phyloP scores from a whole-genome alignment of 2,113 vertebrate species.

The Entelurus aequoreus region DNA sequence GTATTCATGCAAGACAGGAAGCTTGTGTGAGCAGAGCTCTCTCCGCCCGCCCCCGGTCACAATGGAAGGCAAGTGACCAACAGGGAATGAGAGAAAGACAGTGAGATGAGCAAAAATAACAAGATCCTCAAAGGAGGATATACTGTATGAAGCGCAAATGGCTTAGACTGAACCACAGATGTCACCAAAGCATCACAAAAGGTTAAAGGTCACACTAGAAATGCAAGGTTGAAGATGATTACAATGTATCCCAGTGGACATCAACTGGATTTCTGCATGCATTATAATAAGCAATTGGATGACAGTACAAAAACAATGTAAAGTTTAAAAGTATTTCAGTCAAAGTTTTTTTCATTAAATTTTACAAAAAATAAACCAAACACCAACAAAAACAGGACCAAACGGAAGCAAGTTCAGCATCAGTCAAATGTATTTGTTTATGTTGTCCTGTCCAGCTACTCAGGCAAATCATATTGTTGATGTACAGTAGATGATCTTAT shows the following conservation, averaged over 20 bases:
- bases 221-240: neutral
- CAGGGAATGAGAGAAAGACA: constrained; percentile 73
- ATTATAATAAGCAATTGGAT: neutral
- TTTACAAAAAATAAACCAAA: no score
- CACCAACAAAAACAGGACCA: no score
- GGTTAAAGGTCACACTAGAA: neutral
- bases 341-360: neutral
- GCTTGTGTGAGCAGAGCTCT: constrained; percentile 69
- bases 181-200: neutral
- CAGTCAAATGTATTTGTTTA: no score
- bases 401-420: no score
- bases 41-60: constrained; percentile 73
- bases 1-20: constrained; percentile 79
- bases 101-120: constrained; percentile 63
- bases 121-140: constrained; percentile 29
- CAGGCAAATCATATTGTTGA: no score
- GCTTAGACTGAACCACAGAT: neutral
- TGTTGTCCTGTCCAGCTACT: no score
- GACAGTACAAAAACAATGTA: neutral
- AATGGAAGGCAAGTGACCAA: constrained; percentile 68
- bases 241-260: neutral
- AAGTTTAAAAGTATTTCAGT: no score
- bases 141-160: neutral
- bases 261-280: neutral
- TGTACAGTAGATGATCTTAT: no score